Base-by-base conservation (phyloP, 2,888 invertebrate species). In the Tryphoninae sp. region DNA sequence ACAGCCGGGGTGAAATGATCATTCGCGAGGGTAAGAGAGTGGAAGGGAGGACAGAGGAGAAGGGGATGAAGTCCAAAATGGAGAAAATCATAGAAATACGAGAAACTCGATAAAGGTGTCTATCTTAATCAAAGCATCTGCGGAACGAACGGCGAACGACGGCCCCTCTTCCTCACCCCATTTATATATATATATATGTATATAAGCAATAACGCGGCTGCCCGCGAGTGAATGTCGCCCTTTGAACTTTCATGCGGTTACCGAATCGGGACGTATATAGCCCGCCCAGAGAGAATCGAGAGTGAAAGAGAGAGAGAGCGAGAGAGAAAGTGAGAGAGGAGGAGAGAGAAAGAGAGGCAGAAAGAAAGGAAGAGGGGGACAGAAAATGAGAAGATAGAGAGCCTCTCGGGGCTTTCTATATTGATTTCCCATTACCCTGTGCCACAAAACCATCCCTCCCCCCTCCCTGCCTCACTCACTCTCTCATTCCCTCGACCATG, bases 391-490 rank as follows among this genome's bases (percentile, higher is more conserved):
- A 75, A 78, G 77, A 82, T 77, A 80, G 59, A 59, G 71, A 33
- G 59, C 59, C 61, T 68, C 55, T 81, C 81, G 82, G 81, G 84
- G 84, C 84, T 83, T 83, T 72, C 79, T 84, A 89, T 90, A 90
- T 90, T 89, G 89, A 90, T 90, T 90, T 89, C 83, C 88, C 89
- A 89, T 90, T 90, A 90, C 84, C 84, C 84, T 81, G 78, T 61
- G 73, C 76, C 81, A 75, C 83, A 79, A 80, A 81, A 83, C 68
- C 74, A 75, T 59, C 74, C 53, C 13, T 7, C 33, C 40, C 53
- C 26, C 59, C 26, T 26, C 2, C 26, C 26, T 26, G 3, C 26
- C 23, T 45, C 23, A 16, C 62, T 51, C 64, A 33, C 26, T n/a
- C 59, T 19, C 51, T 55, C 33, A 26, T 65, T 45, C 13, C 9